A percentile compares a stretch with the other conserved stretches of the same genome.
Conservation (phyloP, 1,140 invertebrate genomes). For the Vollenhovia emeryi region DNA sequence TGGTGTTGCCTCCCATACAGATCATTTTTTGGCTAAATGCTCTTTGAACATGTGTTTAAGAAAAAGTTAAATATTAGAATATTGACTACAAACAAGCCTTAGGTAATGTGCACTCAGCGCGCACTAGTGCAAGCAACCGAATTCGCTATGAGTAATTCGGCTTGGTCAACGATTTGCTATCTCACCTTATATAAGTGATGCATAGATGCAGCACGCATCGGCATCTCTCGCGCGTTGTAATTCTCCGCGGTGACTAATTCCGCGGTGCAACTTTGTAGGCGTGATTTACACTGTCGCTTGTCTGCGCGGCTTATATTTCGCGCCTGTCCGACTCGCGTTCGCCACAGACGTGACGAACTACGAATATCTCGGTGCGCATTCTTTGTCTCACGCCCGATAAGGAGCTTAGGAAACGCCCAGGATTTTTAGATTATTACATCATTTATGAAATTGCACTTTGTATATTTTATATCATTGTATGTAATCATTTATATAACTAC, state of each 20-base stretch:
- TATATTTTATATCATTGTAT: not conserved
- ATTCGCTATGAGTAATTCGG: too few species aligned
- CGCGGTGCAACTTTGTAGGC: conserved; percentile 19
- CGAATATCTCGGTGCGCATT: not conserved
- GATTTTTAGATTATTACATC: not conserved
- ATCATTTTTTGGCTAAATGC: too few species aligned
- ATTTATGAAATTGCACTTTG: not conserved
- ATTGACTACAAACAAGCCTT: too few species aligned
- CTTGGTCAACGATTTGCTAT: too few species aligned
- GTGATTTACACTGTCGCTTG: conserved; percentile 37
- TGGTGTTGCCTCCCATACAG: too few species aligned
- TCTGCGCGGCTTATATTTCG: not conserved
- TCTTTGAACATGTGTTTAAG: too few species aligned
- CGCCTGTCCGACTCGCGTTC: conserved; percentile 27
- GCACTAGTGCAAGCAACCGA: too few species aligned
- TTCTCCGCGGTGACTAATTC: conserved; percentile 19
- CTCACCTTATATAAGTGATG: too few species aligned
- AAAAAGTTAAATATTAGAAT: too few species aligned
- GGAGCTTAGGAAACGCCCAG: not conserved
- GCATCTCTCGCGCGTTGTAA: not conserved
- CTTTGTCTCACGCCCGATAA: not conserved
- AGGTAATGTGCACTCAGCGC: too few species aligned
- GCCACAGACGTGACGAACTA: not conserved
- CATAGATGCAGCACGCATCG: not conserved
- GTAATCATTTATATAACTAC: not conserved